Base-by-base conservation (phyloP, 2,113 vertebrate species). In the Notechis scutatus region DNA sequence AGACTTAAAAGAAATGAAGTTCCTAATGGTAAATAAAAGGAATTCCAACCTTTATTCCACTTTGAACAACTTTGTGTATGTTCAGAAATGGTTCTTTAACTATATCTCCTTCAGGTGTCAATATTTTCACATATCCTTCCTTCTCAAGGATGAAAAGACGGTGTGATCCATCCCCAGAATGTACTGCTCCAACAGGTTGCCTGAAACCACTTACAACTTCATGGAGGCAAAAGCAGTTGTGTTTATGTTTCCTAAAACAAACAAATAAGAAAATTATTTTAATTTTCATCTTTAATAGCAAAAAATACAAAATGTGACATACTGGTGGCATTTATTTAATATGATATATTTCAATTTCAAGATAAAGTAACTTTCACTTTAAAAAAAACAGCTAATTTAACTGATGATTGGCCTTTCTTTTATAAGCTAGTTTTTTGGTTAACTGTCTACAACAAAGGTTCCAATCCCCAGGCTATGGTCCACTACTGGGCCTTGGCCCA, bases 11-110 rank as follows among this genome's bases (percentile, higher is more conserved):
- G 89, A 94, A 89, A 95, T 93, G 88, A 94, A 95, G 81, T 86
- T 86, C 69, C 21, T 91, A 97, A 95, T 94, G 90, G 90, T 88
- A 98, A 97, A 95, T 94, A 92, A 91, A 97, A 96, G 95, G 87
- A 92, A 95, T 92, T 96, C 98, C 96, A 98, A 99, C 99, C 99
- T 99, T 99, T 96, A 99, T 98, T 96, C 99, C 99, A 90, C 98
- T 99, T 97, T 99, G 99, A 96, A 99, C 99, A 97, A 99, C 97
- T 97, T 99, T 99, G 98, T 99, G 99, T 97, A 99, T 99, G 97
- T 99, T 99, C 96, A 99, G 97, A 97, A 99, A 99, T 95, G 99
- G 98, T 95, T 99, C 99, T 97, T 99, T 99, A 96, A 99, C 94
- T 92, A 99, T 97, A 92, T 99, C 98, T 93, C 99, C 98, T 96